Evolutionary conservation across 1,140 invertebrate species (phyloP).

Genomic region (Steinernema khuongi): DNA sequence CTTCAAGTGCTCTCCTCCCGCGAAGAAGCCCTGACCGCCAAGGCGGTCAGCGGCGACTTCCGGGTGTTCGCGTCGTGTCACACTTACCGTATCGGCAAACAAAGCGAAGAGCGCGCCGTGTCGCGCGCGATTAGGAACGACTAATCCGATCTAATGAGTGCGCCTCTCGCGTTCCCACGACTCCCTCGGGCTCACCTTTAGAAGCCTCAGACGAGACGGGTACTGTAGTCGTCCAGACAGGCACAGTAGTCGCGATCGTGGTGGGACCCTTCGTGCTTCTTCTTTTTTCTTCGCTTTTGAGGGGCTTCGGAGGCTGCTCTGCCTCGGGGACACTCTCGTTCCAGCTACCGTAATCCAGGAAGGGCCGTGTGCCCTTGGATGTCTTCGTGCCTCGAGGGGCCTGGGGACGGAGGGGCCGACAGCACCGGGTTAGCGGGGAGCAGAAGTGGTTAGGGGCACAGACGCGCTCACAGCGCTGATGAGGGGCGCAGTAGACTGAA

Average conservation of each 20-base stretch:
- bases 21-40: constrained; percentile 2
- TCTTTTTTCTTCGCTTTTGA: too few relatives aligned
- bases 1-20: constrained; percentile 1
- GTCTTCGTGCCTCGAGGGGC: constrained; percentile 20
- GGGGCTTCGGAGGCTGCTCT: background rate
- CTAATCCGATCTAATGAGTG: background rate
- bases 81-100: constrained; percentile 4
- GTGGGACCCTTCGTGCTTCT: too few relatives aligned
- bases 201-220: background rate
- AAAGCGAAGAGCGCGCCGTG: background rate
- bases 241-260: too few relatives aligned
- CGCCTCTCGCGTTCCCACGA: background rate
- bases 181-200: background rate
- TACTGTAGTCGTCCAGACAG: too few relatives aligned
- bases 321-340: constrained; percentile 12
- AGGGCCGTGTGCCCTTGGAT: background rate
- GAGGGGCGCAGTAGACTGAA: background rate
- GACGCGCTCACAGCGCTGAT: constrained; percentile 9
- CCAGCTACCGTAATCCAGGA: background rate
- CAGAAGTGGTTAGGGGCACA: constrained; percentile 23
- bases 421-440: constrained; percentile 21
- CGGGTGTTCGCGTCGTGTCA: constrained; percentile 14
- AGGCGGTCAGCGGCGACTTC: background rate
- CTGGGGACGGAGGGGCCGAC: constrained; percentile 24
- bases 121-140: background rate